A percentile compares a stretch with the other conserved stretches of the same genome.
phyloP scores from a whole-genome alignment of 2,888 invertebrate species.

The Epinotia demarniana region DNA sequence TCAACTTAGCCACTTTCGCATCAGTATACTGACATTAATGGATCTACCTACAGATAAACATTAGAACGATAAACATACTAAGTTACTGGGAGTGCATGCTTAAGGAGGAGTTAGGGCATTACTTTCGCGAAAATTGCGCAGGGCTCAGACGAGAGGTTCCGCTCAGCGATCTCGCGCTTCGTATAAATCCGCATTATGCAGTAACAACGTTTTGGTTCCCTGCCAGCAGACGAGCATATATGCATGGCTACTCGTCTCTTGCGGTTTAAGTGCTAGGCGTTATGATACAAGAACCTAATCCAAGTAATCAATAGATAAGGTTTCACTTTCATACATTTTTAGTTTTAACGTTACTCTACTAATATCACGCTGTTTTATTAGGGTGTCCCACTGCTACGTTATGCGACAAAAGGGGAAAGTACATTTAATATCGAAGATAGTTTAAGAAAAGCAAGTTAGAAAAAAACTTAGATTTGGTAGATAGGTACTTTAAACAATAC shows the following conservation, averaged over 20 bases:
- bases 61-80: conserved; percentile 13
- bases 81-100: conserved; percentile 23
- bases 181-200: conserved; percentile 79
- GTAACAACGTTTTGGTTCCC: conserved; percentile 79
- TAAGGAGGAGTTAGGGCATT: conserved; percentile 21
- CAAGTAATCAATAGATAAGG: not conserved
- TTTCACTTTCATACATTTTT: not conserved
- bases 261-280: conserved; percentile 46
- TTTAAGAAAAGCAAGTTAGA: too few species aligned
- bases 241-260: conserved; percentile 52
- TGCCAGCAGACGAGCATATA: conserved; percentile 71
- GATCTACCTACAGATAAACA: conserved; percentile 9
- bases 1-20: not conserved
- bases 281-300: conserved; percentile 15
- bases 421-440: too few species aligned
- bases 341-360: too few species aligned
- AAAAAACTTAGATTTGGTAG: too few species aligned
- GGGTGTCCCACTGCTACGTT: too few species aligned
- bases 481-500: too few species aligned
- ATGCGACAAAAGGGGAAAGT: too few species aligned
- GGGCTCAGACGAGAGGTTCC: conserved; percentile 66
- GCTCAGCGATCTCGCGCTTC: conserved; percentile 61
- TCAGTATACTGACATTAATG: not conserved
- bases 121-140: conserved; percentile 65
- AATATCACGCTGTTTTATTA: too few species aligned